Evolutionary conservation across 2,797 vertebrate species (phyloP), one percentile per base, ranked within the genome.

Genomic region (Varecia variegata): DNA sequence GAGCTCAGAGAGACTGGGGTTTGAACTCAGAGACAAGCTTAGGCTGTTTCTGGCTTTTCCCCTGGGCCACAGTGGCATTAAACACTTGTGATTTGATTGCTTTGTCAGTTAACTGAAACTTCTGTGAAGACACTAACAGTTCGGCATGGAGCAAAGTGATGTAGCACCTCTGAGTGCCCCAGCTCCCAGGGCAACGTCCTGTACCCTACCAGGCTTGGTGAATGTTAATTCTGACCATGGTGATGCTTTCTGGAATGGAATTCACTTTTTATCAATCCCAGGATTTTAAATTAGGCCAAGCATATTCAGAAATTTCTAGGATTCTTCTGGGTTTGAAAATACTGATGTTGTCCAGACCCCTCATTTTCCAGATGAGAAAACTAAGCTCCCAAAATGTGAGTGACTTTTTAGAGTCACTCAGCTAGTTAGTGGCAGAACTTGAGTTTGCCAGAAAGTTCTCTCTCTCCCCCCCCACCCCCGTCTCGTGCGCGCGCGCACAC

Each of bases 111-210:
- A 68, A 13, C 58, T 21, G 65, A 60, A 83, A n/a, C 38, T 62
- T 18, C 38, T 5, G 0, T 35, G 62, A 35, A 86, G 14, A 40
- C 23, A 2, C n/a, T 0, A 17, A 73, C 18, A 20, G 12, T 9
- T 35, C 13, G 70, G n/a, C 35, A 20, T 2, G 17, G 65, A 60
- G 67, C 14, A 47, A 15, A 38, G 45, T 7, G 30, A 3, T 0
- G 0, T 1, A 2, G 38, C 0, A 3, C 7, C 35, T 13, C 2
- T 35, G 13, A 12, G 3, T 0, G 0, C 58, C 71, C 32, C 2
- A 5, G 38, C 38, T 17, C 45, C 18, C 12, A 15, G 47, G 47
- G 25, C 6, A 0, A 17, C 17, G 4, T 0, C 25, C 21, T 23
- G 23, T 14, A 27, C 4, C 20, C 30, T 7, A 56, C n/a, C 12